Conservation (phyloP, 2,113 vertebrate genomes). For the Poeciliopsis occidentalis region DNA sequence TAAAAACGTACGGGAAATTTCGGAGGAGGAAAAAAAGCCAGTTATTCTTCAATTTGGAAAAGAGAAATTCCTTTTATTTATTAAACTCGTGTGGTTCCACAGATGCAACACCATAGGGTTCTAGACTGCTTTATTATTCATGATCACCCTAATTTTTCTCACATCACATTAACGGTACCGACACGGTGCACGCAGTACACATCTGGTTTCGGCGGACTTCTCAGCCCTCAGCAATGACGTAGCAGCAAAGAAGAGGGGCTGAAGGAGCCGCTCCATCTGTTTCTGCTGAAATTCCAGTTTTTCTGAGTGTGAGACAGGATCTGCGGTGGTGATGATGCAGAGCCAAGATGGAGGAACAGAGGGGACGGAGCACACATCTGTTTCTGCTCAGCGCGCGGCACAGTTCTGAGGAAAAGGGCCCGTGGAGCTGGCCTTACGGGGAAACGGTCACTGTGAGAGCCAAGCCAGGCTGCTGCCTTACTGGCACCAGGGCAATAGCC, state of each 20-base stretch:
- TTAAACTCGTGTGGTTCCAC: background rate
- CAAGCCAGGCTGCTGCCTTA: slow-evolving; percentile 66
- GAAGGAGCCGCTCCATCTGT: slow-evolving; percentile 59
- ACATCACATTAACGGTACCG: slow-evolving; percentile 12
- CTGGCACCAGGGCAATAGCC: slow-evolving; percentile 58
- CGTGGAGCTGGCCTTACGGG: slow-evolving; percentile 55
- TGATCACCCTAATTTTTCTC: slow-evolving; percentile 13
- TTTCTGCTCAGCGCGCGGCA: slow-evolving; percentile 65
- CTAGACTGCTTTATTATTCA: slow-evolving; percentile 9
- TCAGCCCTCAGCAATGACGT: slow-evolving; percentile 41
- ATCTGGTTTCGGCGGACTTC: slow-evolving; percentile 52
- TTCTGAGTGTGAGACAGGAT: slow-evolving; percentile 60
- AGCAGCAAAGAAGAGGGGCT: slow-evolving; percentile 49
- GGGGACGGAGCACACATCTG: slow-evolving; percentile 70
- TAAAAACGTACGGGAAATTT: background rate
- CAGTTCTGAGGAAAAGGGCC: slow-evolving; percentile 54
- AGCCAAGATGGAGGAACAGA: slow-evolving; percentile 69
- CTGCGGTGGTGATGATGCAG: slow-evolving; percentile 65
- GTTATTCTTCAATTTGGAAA: background rate
- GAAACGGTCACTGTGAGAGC: slow-evolving; percentile 52
- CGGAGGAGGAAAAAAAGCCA: background rate
- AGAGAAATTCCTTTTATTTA: background rate
- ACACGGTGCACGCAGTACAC: slow-evolving; percentile 36
- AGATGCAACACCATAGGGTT: background rate
- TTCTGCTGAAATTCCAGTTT: slow-evolving; percentile 65